Evolutionary conservation across 2,888 invertebrate genomes (phyloP).

Genomic region (Serripes groenlandicus): DNA sequence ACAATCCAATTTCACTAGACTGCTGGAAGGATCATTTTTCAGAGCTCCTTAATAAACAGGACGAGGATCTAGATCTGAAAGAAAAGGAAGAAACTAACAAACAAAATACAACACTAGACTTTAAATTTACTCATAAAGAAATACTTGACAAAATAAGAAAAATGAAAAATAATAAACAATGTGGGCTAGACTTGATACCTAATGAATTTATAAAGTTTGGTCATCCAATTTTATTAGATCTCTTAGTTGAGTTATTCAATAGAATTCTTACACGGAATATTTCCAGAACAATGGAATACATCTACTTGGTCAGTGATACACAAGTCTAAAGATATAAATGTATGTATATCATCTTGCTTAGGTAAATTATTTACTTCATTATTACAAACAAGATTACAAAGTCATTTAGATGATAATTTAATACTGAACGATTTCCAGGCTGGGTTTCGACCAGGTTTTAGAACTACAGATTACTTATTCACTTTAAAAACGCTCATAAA

Average conservation of each 20-base stretch:
- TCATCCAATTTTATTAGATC: background rate
- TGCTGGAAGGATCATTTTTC: too few relatives aligned
- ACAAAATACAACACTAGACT: too few relatives aligned
- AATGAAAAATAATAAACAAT: too few relatives aligned
- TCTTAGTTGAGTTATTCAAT: background rate
- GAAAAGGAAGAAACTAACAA: too few relatives aligned
- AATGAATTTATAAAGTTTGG: background rate
- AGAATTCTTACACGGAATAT: background rate
- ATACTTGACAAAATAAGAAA: too few relatives aligned
- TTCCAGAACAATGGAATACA: too few relatives aligned
- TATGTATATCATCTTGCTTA: background rate
- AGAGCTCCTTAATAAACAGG: too few relatives aligned
- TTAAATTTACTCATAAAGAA: too few relatives aligned
- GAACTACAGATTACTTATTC: background rate
- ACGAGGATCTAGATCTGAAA: too few relatives aligned
- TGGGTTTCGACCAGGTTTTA: background rate
- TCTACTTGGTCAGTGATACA: too few relatives aligned
- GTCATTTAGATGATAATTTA: background rate
- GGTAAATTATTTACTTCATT: background rate
- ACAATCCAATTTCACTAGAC: too few relatives aligned
- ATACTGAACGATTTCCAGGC: background rate
- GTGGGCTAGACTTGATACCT: too few relatives aligned
- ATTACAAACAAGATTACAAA: background rate
- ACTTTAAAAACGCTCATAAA: background rate
- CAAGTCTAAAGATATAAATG: background rate